These are phyloP conservation scores for Rhagophthalmus giganteus DNA, from an alignment of 2,888 invertebrate species.

Conservation along the genomic window DNA sequence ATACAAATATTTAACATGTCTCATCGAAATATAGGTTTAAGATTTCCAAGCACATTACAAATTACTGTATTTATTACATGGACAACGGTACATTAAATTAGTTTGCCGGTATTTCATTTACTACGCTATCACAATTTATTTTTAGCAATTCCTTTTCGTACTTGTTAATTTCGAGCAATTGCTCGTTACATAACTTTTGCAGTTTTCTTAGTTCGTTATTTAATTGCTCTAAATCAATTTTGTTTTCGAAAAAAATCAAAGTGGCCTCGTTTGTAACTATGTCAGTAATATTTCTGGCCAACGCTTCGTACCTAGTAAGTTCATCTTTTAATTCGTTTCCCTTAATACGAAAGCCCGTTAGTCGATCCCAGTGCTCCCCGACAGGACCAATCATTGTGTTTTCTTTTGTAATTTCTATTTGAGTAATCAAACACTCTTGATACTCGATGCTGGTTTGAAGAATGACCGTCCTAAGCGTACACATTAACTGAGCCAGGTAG, in stretches of 20 bases:
- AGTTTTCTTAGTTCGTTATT: constrained; percentile 39
- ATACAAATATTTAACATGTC: no score
- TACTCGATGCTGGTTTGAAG: constrained; percentile 47
- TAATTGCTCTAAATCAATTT: constrained; percentile 28
- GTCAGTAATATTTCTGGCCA: constrained; percentile 47
- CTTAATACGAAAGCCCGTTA: constrained; percentile 45
- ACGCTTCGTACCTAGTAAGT: constrained; percentile 44
- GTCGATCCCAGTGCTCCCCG: constrained; percentile 47
- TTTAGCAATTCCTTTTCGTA: constrained; percentile 46
- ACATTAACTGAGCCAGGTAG: constrained; percentile 46
- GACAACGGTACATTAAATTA: constrained; percentile 9
- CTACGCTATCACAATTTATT: constrained; percentile 44
- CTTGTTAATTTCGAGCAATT: constrained; percentile 46
- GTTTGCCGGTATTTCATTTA: neutral
- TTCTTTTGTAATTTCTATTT: constrained; percentile 47
- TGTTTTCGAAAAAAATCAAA: constrained; percentile 28
- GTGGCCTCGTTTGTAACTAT: constrained; percentile 43
- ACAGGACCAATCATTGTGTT: constrained; percentile 43
- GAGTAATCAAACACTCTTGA: constrained; percentile 45
- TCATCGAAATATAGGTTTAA: no score
- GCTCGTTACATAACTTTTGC: constrained; percentile 39
- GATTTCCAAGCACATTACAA: no score
- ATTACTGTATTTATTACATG: neutral
- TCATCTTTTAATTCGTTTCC: constrained; percentile 47
- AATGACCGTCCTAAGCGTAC: constrained; percentile 45